Evolutionary conservation across 2,113 vertebrate species (phyloP).

Genomic region (Callithrix jacchus): DNA sequence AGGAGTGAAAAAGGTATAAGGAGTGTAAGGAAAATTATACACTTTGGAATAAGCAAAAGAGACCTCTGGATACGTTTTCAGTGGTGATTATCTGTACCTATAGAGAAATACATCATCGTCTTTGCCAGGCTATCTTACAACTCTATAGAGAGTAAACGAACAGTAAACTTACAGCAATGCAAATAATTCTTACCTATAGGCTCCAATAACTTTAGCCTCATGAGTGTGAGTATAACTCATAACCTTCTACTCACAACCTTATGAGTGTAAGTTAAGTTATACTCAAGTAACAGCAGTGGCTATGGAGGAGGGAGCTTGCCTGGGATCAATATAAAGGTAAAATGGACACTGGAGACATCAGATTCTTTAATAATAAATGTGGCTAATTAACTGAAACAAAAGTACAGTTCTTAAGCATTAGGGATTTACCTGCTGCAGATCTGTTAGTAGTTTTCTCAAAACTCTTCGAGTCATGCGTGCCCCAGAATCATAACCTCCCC

Average conservation of each 20-base stretch:
- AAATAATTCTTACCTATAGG: neutral
- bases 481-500: neutral
- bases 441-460: conserved; percentile 86
- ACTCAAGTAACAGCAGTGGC: neutral
- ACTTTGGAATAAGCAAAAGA: neutral
- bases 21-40: neutral
- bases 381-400: neutral
- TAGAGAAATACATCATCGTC: neutral
- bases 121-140: neutral
- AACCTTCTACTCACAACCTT: too few relatives aligned
- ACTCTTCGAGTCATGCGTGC: conserved; percentile 80
- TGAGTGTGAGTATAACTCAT: too few relatives aligned
- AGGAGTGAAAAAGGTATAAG: neutral
- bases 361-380: neutral
- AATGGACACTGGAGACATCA: neutral
- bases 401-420: neutral
- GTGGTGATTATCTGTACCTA: neutral
- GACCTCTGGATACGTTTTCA: neutral
- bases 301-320: neutral
- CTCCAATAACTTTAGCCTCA: too few relatives aligned
- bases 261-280: too few relatives aligned
- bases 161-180: neutral
- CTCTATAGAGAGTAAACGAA: neutral
- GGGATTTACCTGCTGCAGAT: conserved; percentile 88
- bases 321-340: neutral